Percentiles rank a stretch among this genome's conserved stretches.
Conservation (phyloP, 1,140 invertebrate genomes). For the Globodera ellingtonae region DNA sequence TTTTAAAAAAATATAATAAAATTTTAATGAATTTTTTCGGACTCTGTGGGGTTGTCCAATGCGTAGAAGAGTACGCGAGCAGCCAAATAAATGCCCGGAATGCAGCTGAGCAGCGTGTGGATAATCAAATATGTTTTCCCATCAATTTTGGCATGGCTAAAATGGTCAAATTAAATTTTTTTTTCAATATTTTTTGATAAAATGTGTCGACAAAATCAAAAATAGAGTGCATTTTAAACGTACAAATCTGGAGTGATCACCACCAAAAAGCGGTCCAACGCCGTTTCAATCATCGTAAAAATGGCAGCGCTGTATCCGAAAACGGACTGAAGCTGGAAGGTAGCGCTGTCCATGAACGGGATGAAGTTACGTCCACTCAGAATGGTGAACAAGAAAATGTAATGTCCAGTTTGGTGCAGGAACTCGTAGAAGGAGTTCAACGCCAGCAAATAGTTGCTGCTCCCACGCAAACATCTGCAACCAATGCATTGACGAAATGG, state of each 20-base stretch:
- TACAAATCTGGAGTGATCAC: conserved; percentile 12
- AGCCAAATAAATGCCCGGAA: neutral
- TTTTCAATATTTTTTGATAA: neutral
- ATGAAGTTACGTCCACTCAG: conserved; percentile 31
- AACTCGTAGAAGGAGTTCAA: conserved; percentile 30
- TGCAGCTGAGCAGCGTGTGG: neutral
- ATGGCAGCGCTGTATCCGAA: conserved; percentile 27
- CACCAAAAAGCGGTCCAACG: conserved; percentile 22
- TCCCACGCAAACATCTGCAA: conserved; percentile 16
- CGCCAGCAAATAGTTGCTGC: conserved; percentile 30
- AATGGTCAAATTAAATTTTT: neutral
- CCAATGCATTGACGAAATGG: neutral
- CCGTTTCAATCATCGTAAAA: conserved; percentile 24
- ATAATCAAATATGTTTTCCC: conserved; percentile 10
- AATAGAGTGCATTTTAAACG: neutral
- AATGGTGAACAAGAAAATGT: conserved; percentile 25
- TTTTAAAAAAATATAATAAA: neutral
- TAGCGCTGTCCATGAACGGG: conserved; percentile 4
- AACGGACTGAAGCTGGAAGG: conserved; percentile 29
- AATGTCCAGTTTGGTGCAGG: conserved; percentile 33
- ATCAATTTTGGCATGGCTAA: conserved; percentile 4
- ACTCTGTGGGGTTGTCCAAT: conserved; percentile 13
- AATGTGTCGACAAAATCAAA: neutral
- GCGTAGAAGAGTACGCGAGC: neutral
- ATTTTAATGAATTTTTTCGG: neutral